Conservation (phyloP, 2,797 vertebrate genomes). For the Typhlichthys eigenmanni region DNA sequence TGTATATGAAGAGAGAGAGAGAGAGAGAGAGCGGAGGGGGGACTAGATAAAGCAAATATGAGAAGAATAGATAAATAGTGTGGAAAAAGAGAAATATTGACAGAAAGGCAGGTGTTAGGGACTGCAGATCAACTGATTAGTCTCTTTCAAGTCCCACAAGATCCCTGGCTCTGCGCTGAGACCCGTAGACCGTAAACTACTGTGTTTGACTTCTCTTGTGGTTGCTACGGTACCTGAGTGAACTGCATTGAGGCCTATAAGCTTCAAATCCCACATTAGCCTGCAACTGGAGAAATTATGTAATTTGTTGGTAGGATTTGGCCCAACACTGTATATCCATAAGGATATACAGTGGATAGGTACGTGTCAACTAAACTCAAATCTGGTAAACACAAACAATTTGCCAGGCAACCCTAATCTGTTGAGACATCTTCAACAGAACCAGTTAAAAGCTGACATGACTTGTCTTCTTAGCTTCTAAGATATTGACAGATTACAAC, state of each 20-base stretch:
- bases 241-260: conserved; percentile 27
- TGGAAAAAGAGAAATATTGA: conserved; percentile 8
- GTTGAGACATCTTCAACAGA: conserved; percentile 11
- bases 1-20: neutral
- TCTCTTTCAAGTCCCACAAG: conserved; percentile 7
- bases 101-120: conserved; percentile 18
- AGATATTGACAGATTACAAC: too few species aligned
- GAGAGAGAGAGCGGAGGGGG: conserved; percentile 8
- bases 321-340: conserved; percentile 33
- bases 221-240: conserved; percentile 18
- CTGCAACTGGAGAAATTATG: conserved; percentile 38
- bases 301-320: conserved; percentile 28
- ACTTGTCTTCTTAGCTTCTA: too few species aligned
- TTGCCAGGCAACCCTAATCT: conserved; percentile 11
- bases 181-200: neutral
- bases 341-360: conserved; percentile 8
- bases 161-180: neutral
- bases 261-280: conserved; percentile 15
- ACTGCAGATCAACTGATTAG: conserved; percentile 12
- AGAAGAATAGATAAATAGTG: conserved; percentile 5
- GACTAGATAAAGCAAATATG: too few species aligned
- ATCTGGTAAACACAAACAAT: neutral
- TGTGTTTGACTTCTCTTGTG: conserved; percentile 15
- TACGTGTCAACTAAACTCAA: conserved; percentile 17
- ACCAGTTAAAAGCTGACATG: neutral